phyloP scores from a whole-genome alignment of 2,797 vertebrate species.

The Melopsittacus undulatus region DNA sequence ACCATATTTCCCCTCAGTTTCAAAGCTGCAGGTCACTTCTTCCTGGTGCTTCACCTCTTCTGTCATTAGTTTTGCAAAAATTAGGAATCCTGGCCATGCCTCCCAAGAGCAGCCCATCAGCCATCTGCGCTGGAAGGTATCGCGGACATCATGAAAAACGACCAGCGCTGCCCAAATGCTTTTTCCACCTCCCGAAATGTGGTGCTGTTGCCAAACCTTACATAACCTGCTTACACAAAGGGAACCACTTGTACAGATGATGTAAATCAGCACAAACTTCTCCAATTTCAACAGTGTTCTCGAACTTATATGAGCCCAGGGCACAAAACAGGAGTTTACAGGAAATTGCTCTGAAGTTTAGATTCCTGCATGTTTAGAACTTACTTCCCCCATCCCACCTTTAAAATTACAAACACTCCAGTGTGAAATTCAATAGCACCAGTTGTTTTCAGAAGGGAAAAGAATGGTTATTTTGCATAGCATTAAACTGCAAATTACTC shows the following conservation, averaged over 20 bases:
- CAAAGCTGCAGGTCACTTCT: slow-evolving; percentile 8
- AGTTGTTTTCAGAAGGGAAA: background rate
- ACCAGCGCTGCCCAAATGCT: background rate
- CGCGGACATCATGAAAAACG: background rate
- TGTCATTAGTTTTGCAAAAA: background rate
- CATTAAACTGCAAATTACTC: background rate
- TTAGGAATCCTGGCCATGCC: background rate
- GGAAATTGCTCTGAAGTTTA: slow-evolving; percentile 33
- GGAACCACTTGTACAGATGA: background rate
- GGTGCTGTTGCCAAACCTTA: slow-evolving; percentile 29
- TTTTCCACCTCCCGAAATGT: slow-evolving; percentile 16
- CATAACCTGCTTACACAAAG: slow-evolving; percentile 51
- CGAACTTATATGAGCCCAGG: background rate
- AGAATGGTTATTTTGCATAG: background rate
- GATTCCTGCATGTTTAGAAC: slow-evolving; percentile 13
- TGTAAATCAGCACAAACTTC: slow-evolving; percentile 29
- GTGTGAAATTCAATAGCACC: background rate
- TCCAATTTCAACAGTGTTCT: slow-evolving; percentile 36
- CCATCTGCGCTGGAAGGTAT: slow-evolving; percentile 9
- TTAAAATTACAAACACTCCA: background rate
- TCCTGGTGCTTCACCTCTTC: background rate
- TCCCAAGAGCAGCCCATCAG: background rate
- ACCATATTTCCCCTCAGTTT: background rate
- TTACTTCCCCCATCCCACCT: background rate
- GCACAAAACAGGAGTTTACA: slow-evolving; percentile 26